Base-by-base conservation (phyloP, 2,797 vertebrate genomes). In the Tauraco hartlaubi region DNA sequence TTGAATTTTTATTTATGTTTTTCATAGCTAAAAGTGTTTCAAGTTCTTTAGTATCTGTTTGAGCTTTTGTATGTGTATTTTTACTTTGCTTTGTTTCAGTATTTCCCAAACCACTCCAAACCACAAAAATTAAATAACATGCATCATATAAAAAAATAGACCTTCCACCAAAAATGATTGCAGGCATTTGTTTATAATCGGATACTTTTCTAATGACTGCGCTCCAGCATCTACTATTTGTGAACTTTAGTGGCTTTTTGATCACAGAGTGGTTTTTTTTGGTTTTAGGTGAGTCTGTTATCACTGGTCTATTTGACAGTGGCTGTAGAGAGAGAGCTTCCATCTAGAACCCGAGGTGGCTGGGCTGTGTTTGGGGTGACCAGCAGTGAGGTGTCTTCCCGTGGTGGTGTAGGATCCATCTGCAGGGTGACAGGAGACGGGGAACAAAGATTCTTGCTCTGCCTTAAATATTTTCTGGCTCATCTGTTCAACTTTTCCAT, bases 331-430 rank as follows among this genome's bases (percentile, higher is more conserved):
- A 17, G 52, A 20, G 13, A 84, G 31, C 29, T 69, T 56, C 44
- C 17, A 8, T n/a, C 35, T 28, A 31, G 37, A 75, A 29, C 23
- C 33, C 0, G 2, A 15, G 31, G 13, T 69, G n/a, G 8, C 41
- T 68, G 43, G 9, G 37, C 7, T 29, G 29, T 16, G 5, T 54
- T 61, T 52, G 44, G 9, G 22, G 12, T 63, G 58, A 33, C 46
- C 23, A 39, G 10, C 13, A 37, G 48, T 5, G 15, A 58, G 18
- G 29, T 71, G 41, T 20, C 52, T 76, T 78, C 49, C 28, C 25
- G 0, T 56, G 37, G 26, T 22, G 12, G 25, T 19, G 19, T 2
- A 5, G 56, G 12, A 73, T 13, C 28, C 1, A 0, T 71, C 21
- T 90, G 17, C 51, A 68, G 21, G 8, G 8, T 1, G 4, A 31